Percentiles rank a stretch among this genome's conserved stretches.
These are phyloP conservation scores for Thera obeliscata DNA, from an alignment of 2,888 invertebrate species.

Conservation along the genomic window DNA sequence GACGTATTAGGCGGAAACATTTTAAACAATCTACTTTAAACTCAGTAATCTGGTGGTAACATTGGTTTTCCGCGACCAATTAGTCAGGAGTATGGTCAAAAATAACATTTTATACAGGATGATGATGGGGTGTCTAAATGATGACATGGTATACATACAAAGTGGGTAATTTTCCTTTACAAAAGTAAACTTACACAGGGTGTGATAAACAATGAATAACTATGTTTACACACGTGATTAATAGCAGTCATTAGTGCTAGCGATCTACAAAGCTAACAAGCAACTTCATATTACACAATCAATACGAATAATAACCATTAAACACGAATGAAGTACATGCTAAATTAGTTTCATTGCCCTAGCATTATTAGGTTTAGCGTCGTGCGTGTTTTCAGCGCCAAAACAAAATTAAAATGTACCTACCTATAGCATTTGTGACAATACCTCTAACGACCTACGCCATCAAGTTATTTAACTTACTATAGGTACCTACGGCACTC, in stretches of 20 bases:
- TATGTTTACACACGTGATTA: constrained; percentile 60
- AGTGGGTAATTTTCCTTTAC: constrained; percentile 46
- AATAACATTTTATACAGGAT: not conserved
- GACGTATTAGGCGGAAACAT: no score
- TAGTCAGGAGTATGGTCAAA: not conserved
- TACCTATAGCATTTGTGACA: no score
- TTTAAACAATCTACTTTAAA: no score
- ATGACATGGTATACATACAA: constrained; percentile 12
- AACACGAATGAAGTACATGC: not conserved
- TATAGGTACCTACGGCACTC: no score
- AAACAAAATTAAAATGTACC: no score
- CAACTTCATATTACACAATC: constrained; percentile 39
- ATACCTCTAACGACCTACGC: no score
- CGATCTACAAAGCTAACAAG: constrained; percentile 42
- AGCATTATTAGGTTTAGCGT: no score
- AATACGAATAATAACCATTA: constrained; percentile 41
- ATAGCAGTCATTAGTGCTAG: constrained; percentile 48
- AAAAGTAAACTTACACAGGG: constrained; percentile 43
- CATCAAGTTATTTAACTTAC: no score
- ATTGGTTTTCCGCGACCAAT: no score
- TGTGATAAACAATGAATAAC: constrained; percentile 53
- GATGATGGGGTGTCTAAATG: not conserved
- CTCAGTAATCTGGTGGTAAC: no score
- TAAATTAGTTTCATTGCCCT: not conserved
- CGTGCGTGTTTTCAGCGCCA: no score